Evolutionary conservation across 2,888 invertebrate species (phyloP).

Genomic region (Brassicogethes aeneus): DNA sequence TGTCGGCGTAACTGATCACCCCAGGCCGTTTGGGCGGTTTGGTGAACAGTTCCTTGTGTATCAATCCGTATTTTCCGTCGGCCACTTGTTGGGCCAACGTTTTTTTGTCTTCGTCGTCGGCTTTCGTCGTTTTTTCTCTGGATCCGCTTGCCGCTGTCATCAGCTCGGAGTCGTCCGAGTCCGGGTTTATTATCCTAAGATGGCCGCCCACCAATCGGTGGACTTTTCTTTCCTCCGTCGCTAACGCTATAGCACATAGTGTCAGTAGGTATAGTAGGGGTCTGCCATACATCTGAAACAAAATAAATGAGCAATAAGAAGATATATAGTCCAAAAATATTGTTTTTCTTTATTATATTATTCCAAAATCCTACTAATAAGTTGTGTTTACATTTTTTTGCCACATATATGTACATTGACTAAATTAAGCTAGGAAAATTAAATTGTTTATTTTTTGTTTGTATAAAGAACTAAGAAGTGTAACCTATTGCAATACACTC

Average conservation of each 20-base stretch:
- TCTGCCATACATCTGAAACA: conserved; percentile 18
- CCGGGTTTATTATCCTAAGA: conserved; percentile 41
- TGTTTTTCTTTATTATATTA: too few species aligned
- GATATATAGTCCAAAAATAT: neutral
- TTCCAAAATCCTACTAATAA: too few species aligned
- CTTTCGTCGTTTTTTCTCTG: conserved; percentile 15
- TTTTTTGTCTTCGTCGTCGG: conserved; percentile 66
- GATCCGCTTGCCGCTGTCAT: conserved; percentile 21
- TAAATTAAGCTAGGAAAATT: too few species aligned
- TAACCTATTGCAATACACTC: too few species aligned
- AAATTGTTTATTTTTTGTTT: too few species aligned
- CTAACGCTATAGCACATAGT: conserved; percentile 15
- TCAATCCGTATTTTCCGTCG: conserved; percentile 83
- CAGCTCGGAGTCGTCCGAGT: conserved; percentile 25
- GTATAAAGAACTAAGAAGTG: too few species aligned
- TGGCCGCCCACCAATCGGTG: conserved; percentile 64
- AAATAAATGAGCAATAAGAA: conserved; percentile 3
- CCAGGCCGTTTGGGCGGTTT: conserved; percentile 64
- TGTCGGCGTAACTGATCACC: conserved; percentile 70
- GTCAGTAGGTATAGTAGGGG: conserved; percentile 17
- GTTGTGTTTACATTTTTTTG: too few species aligned
- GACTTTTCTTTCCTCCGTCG: conserved; percentile 41
- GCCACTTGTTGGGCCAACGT: conserved; percentile 83
- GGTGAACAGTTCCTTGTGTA: conserved; percentile 74
- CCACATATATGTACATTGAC: too few species aligned